Conservation (phyloP, 2,888 invertebrate genomes). For the Phengaris alcon region DNA sequence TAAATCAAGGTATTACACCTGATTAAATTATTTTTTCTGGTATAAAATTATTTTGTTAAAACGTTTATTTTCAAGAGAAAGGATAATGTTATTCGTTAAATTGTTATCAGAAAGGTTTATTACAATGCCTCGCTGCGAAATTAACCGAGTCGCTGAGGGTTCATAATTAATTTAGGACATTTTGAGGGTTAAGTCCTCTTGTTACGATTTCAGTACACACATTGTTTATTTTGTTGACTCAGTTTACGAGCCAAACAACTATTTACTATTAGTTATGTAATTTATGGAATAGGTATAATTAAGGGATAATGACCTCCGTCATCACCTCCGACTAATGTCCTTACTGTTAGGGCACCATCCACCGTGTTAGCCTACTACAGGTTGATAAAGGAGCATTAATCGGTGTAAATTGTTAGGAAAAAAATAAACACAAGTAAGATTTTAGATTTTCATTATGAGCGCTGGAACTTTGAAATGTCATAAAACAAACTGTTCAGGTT, state of each 20-base stretch:
- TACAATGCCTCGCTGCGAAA: background rate
- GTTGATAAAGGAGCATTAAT: too few species aligned
- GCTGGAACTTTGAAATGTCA: too few species aligned
- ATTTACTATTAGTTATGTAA: background rate
- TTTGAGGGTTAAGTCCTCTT: slow-evolving; percentile 5
- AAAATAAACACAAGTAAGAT: too few species aligned
- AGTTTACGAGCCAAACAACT: background rate
- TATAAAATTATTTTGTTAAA: background rate
- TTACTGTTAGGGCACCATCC: too few species aligned
- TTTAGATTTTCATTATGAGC: too few species aligned
- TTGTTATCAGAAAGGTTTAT: slow-evolving; percentile 3
- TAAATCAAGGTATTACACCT: background rate
- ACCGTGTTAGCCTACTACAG: too few species aligned
- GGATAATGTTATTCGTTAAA: slow-evolving; percentile 10
- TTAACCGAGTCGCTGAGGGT: background rate
- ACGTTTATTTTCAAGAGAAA: background rate
- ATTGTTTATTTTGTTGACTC: background rate
- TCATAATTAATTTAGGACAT: background rate
- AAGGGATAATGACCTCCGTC: too few species aligned
- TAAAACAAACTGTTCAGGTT: too few species aligned
- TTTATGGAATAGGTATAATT: too few species aligned
- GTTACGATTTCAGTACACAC: background rate
- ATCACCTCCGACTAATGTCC: too few species aligned
- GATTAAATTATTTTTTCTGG: background rate
- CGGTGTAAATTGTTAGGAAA: too few species aligned